Conservation (phyloP, 1,140 invertebrate species). For the Pseudomyrmex concolor region DNA sequence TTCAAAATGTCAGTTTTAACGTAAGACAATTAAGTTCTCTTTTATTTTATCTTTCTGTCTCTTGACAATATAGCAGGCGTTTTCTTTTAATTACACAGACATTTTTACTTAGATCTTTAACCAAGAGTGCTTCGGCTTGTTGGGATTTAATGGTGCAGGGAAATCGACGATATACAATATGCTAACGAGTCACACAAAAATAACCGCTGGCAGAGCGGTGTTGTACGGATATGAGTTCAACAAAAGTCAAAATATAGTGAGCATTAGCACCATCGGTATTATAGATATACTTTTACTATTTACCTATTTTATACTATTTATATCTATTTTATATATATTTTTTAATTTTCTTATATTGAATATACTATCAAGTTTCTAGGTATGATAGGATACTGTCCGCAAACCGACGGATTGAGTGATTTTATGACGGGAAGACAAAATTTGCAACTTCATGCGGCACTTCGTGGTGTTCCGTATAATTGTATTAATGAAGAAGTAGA, state of each 20-base stretch:
- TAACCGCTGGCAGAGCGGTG: slow-evolving; percentile 85
- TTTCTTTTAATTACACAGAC: neutral
- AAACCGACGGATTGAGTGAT: slow-evolving; percentile 93
- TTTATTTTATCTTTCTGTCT: neutral
- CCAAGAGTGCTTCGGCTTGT: slow-evolving; percentile 94
- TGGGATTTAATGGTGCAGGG: slow-evolving; percentile 93
- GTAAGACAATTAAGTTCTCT: slow-evolving; percentile 37
- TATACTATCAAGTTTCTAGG: slow-evolving; percentile 60
- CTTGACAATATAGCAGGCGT: neutral
- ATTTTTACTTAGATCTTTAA: slow-evolving; percentile 81
- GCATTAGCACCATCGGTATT: neutral
- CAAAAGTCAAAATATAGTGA: slow-evolving; percentile 53
- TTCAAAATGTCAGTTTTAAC: slow-evolving; percentile 64
- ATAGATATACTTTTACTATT: neutral
- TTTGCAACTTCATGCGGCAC: slow-evolving; percentile 89
- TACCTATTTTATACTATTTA: neutral
- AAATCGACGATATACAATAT: slow-evolving; percentile 95
- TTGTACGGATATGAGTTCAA: slow-evolving; percentile 54
- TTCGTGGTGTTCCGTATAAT: slow-evolving; percentile 89
- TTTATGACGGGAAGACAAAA: slow-evolving; percentile 93
- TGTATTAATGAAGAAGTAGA: slow-evolving; percentile 85
- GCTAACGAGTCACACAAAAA: slow-evolving; percentile 90
- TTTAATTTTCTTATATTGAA: neutral
- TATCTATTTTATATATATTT: too few species aligned
- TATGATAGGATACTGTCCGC: slow-evolving; percentile 92